Evolutionary conservation across 2,888 invertebrate genomes (phyloP).

Genomic region (Pammene fasciana): DNA sequence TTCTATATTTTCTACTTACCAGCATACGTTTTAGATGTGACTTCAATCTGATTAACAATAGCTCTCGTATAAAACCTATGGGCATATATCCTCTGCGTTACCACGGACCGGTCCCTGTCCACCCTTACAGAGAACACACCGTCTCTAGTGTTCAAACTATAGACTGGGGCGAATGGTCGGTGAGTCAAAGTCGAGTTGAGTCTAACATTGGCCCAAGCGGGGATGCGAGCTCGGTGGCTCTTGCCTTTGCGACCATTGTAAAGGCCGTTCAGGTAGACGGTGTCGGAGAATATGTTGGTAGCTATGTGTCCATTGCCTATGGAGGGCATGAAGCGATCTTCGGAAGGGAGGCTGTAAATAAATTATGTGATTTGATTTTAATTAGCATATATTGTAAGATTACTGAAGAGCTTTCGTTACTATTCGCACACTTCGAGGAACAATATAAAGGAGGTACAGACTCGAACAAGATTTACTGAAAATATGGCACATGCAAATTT

Average conservation of each 20-base stretch:
- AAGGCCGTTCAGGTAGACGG: constrained; percentile 84
- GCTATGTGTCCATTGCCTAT: constrained; percentile 85
- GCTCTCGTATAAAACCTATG: constrained; percentile 78
- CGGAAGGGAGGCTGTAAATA: constrained; percentile 77
- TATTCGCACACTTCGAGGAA: no score
- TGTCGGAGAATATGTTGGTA: constrained; percentile 82
- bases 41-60: constrained; percentile 77
- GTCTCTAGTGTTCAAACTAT: constrained; percentile 74
- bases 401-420: no score
- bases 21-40: constrained; percentile 70
- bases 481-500: no score
- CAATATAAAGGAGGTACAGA: no score
- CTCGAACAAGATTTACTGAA: no score
- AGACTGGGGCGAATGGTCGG: constrained; percentile 66
- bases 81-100: constrained; percentile 77
- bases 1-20: constrained; percentile 54
- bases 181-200: constrained; percentile 75
- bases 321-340: constrained; percentile 83
- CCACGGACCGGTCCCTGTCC: constrained; percentile 74
- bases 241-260: constrained; percentile 83
- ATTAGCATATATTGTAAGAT: no score
- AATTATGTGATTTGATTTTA: background rate
- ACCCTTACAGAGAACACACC: constrained; percentile 77
- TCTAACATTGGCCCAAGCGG: constrained; percentile 83
- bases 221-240: constrained; percentile 84